Conservation (phyloP, 2,797 vertebrate species). For the Helarctos malayanus region DNA sequence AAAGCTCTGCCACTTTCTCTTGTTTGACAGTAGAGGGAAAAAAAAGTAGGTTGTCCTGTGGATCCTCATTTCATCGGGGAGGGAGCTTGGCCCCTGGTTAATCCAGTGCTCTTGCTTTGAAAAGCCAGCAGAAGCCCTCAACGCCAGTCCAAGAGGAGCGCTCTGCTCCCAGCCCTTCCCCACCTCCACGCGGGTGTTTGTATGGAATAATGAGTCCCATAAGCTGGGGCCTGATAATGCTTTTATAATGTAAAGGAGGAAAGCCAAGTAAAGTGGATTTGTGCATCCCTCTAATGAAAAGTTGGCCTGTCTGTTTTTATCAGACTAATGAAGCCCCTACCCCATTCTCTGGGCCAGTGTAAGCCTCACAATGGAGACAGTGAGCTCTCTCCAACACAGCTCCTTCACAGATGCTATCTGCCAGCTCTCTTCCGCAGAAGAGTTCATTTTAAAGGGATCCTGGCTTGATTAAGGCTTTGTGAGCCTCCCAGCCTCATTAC, state of each 20-base stretch:
- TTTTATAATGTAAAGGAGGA: slow-evolving; percentile 71
- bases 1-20: neutral
- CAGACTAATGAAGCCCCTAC: slow-evolving; percentile 67
- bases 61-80: neutral
- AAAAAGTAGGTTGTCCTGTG: neutral
- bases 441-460: slow-evolving; percentile 78
- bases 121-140: neutral
- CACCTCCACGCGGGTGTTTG: neutral
- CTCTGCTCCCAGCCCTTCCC: neutral
- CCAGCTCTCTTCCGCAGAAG: slow-evolving; percentile 67
- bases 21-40: neutral
- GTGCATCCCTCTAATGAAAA: slow-evolving; percentile 74
- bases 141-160: neutral
- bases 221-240: slow-evolving; percentile 72
- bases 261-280: slow-evolving; percentile 66
- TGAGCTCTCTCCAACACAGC: slow-evolving; percentile 40
- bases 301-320: slow-evolving; percentile 72
- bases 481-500: slow-evolving; percentile 77
- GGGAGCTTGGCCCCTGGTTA: neutral
- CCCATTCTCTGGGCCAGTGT: slow-evolving; percentile 51
- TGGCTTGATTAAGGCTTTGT: slow-evolving; percentile 77
- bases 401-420: slow-evolving; percentile 76
- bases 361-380: slow-evolving; percentile 59
- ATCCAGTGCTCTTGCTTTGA: neutral
- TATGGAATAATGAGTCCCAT: slow-evolving; percentile 75